Conservation (phyloP, 1,140 invertebrate species). For the Polyergus mexicanus region DNA sequence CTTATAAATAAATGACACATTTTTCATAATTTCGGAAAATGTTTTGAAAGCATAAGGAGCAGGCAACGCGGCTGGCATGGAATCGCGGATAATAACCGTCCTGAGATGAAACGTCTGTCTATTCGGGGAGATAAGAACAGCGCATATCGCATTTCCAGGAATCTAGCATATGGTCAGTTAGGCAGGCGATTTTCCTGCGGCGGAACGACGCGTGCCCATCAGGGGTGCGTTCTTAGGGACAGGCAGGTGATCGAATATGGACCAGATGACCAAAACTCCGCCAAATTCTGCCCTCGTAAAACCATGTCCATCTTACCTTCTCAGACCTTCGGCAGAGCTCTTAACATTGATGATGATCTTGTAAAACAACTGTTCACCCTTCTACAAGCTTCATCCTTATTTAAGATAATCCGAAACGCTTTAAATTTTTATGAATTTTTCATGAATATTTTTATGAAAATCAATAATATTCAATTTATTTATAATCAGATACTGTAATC, state of each 20-base stretch:
- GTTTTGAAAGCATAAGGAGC: background rate
- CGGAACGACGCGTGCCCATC: conserved; percentile 70
- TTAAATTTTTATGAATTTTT: background rate
- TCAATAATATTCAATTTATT: background rate
- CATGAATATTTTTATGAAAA: background rate
- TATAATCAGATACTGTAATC: background rate
- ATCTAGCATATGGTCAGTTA: conserved; percentile 78
- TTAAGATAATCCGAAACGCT: background rate
- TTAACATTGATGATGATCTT: conserved; percentile 12
- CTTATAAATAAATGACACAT: background rate
- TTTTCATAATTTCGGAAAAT: background rate
- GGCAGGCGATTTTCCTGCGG: conserved; percentile 71
- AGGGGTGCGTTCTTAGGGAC: conserved; percentile 73
- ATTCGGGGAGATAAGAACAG: conserved; percentile 63
- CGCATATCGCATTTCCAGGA: conserved; percentile 70
- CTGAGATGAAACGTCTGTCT: conserved; percentile 26
- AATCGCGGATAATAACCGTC: background rate
- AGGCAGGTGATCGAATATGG: conserved; percentile 80
- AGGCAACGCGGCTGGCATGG: background rate
- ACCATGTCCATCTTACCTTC: conserved; percentile 29
- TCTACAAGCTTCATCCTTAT: background rate
- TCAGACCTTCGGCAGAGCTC: background rate
- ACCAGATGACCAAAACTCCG: conserved; percentile 79
- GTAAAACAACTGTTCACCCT: background rate
- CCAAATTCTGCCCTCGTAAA: conserved; percentile 62